Conservation (phyloP, 2,113 vertebrate genomes). For the Balaeniceps rex region DNA sequence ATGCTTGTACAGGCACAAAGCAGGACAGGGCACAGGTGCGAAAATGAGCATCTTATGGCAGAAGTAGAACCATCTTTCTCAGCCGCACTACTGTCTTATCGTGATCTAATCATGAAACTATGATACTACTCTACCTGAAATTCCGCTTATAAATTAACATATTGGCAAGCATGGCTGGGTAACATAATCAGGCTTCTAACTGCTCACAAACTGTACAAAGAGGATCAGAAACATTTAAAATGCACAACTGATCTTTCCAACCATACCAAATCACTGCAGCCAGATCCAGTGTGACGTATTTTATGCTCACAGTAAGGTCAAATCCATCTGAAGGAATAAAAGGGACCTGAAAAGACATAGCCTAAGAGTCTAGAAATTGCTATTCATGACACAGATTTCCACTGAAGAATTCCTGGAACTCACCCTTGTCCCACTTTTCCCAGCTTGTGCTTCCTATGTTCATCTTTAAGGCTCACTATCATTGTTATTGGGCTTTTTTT, state of each 20-base stretch:
- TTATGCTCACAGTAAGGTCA: neutral
- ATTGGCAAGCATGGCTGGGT: neutral
- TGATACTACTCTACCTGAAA: neutral
- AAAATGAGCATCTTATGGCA: neutral
- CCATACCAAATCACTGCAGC: neutral
- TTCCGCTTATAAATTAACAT: neutral
- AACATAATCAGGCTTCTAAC: neutral
- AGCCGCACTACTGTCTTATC: neutral
- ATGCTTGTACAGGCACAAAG: neutral
- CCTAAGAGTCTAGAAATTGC: neutral
- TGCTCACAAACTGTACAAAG: neutral
- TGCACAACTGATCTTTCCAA: neutral
- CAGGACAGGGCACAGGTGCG: neutral
- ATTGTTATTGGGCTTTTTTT: neutral
- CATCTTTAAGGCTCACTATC: neutral
- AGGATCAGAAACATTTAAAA: neutral
- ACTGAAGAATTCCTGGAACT: constrained; percentile 27
- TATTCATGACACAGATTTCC: neutral
- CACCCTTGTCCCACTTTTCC: neutral
- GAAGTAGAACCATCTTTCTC: neutral
- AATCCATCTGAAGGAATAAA: neutral
- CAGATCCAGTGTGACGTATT: neutral
- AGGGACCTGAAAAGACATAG: neutral
- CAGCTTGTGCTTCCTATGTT: neutral
- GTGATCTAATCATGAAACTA: neutral